Evolutionary conservation across 2,797 vertebrate genomes (phyloP).

Genomic region (Monodelphis domestica): DNA sequence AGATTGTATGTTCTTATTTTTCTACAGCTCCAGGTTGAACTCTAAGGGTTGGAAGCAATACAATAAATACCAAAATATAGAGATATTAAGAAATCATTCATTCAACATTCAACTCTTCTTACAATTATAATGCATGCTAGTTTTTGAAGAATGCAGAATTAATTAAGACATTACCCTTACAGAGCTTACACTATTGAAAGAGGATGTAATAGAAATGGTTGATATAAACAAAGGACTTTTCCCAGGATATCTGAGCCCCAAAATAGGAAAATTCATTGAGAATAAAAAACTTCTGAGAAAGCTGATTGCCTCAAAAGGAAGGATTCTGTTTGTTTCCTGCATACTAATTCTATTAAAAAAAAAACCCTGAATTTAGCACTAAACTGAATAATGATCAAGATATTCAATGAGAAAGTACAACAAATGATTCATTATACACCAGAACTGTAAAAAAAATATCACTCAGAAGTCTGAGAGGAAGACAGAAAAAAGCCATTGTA

Average conservation of each 20-base stretch:
- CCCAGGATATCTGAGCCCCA: no score
- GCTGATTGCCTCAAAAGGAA: not conserved
- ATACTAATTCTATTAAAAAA: not conserved
- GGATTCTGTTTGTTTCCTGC: not conserved
- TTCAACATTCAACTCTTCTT: not conserved
- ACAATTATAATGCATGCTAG: not conserved
- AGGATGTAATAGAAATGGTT: not conserved
- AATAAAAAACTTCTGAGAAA: not conserved
- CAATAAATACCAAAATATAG: not conserved
- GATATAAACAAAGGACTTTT: not conserved
- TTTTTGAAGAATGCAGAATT: not conserved
- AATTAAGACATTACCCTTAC: not conserved
- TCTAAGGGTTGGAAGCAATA: not conserved
- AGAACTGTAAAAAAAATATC: not conserved
- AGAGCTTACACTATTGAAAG: not conserved
- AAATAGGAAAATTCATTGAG: not conserved
- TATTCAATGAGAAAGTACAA: not conserved
- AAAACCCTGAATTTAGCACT: not conserved
- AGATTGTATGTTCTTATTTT: not conserved
- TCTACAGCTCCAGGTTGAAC: not conserved
- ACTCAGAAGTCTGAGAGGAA: not conserved
- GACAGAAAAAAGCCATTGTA: not conserved
- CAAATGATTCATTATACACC: not conserved
- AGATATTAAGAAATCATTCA: not conserved
- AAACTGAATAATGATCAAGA: not conserved